These are phyloP conservation scores for Sardina pilchardus DNA, from an alignment of 2,113 vertebrate genomes.

Conservation along the genomic window DNA sequence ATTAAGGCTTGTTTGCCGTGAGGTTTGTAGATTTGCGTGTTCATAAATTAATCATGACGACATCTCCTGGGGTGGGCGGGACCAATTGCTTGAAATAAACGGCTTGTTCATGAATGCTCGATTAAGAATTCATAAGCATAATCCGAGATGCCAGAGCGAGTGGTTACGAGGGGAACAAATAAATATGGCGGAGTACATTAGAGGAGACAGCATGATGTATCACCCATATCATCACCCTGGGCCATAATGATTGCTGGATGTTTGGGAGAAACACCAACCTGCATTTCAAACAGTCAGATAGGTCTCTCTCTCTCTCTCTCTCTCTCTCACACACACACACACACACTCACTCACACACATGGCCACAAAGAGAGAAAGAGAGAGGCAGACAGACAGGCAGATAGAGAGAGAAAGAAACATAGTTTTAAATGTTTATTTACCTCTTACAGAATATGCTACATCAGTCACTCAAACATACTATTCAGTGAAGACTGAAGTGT, in stretches of 20 bases:
- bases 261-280: slow-evolving; percentile 33
- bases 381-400: no score
- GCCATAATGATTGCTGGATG: slow-evolving; percentile 38
- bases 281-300: slow-evolving; percentile 36
- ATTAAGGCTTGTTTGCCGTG: background rate
- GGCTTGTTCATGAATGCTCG: slow-evolving; percentile 50
- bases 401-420: background rate
- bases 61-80: slow-evolving; percentile 42
- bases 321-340: background rate
- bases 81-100: slow-evolving; percentile 46
- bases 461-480: background rate
- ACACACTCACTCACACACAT: no score
- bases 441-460: background rate
- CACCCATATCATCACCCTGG: slow-evolving; percentile 22
- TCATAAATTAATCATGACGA: background rate
- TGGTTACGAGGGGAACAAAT: slow-evolving; percentile 46
- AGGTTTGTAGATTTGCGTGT: background rate
- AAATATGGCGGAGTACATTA: slow-evolving; percentile 46
- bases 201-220: slow-evolving; percentile 44
- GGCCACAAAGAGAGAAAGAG: background rate
- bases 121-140: slow-evolving; percentile 64
- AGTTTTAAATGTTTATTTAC: background rate
- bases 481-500: no score
- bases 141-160: slow-evolving; percentile 39
- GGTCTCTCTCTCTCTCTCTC: background rate